These are phyloP conservation scores for Macquaria ambigua DNA, from an alignment of 2,113 vertebrate species.

Conservation along the genomic window DNA sequence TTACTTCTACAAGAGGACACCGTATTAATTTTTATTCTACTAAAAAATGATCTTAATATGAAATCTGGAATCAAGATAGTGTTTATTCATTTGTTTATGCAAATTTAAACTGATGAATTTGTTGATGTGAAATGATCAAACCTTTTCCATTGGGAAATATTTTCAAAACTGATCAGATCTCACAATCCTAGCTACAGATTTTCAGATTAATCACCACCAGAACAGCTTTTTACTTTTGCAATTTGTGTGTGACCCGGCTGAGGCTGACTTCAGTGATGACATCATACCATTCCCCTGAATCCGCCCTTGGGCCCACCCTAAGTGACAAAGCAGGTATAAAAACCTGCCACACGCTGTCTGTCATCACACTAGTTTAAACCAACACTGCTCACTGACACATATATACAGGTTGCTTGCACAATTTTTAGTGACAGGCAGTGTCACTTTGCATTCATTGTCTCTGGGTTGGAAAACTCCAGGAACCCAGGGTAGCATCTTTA, in stretches of 20 bases:
- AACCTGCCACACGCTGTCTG: constrained; percentile 22
- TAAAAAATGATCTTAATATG: neutral
- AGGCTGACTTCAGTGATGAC: constrained; percentile 2
- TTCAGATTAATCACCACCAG: neutral
- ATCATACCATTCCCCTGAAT: constrained; percentile 14
- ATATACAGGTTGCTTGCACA: neutral
- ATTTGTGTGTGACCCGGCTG: neutral
- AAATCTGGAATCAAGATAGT: neutral
- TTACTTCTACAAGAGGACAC: neutral
- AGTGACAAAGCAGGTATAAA: constrained; percentile 53
- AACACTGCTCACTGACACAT: constrained; percentile 19
- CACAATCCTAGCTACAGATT: neutral
- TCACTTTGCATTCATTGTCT: constrained; percentile 6
- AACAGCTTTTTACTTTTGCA: neutral
- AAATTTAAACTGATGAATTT: neutral
- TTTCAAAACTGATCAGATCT: neutral
- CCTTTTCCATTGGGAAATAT: neutral
- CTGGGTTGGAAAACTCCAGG: constrained; percentile 1
- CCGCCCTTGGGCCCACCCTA: constrained; percentile 36
- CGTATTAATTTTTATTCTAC: neutral
- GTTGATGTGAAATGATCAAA: neutral
- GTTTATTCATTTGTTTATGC: neutral
- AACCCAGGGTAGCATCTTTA: neutral
- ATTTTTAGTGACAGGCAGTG: neutral
- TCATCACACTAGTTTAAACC: constrained; percentile 25